Evolutionary conservation across 2,888 invertebrate species (phyloP).

Genomic region (Augochlorella aurata): DNA sequence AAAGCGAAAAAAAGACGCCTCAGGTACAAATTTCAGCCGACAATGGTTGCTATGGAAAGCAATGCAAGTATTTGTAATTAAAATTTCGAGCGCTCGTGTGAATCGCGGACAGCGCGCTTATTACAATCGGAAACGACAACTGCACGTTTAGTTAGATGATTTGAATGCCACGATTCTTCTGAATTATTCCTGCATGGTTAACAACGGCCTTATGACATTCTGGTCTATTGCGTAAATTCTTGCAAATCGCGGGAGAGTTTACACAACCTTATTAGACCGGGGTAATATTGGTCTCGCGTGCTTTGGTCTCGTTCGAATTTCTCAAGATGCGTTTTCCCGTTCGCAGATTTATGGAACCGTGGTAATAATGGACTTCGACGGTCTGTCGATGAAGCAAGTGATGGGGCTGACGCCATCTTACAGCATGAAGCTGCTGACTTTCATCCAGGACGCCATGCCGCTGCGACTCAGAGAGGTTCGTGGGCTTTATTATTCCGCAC

Average conservation of each 20-base stretch:
- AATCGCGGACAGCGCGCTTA: neutral
- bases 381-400: slow-evolving; percentile 89
- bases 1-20: neutral
- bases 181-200: neutral
- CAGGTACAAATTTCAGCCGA: neutral
- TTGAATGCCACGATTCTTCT: neutral
- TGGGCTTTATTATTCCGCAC: neutral
- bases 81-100: neutral
- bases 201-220: neutral
- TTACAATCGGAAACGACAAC: too few species aligned
- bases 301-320: neutral
- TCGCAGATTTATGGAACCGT: slow-evolving; percentile 88
- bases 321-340: neutral
- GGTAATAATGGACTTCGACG: slow-evolving; percentile 92
- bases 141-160: accelerated
- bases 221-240: neutral
- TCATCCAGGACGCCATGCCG: slow-evolving; percentile 95
- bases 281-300: neutral
- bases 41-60: neutral
- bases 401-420: slow-evolving; percentile 88
- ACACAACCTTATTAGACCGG: neutral
- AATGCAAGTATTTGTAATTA: neutral
- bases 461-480: slow-evolving; percentile 89
- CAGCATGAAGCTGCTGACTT: slow-evolving; percentile 89
- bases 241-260: neutral